Percentiles rank a stretch among this genome's conserved stretches.
phyloP scores from a whole-genome alignment of 2,888 invertebrate genomes.

The Rotaria magnacalcarata region DNA sequence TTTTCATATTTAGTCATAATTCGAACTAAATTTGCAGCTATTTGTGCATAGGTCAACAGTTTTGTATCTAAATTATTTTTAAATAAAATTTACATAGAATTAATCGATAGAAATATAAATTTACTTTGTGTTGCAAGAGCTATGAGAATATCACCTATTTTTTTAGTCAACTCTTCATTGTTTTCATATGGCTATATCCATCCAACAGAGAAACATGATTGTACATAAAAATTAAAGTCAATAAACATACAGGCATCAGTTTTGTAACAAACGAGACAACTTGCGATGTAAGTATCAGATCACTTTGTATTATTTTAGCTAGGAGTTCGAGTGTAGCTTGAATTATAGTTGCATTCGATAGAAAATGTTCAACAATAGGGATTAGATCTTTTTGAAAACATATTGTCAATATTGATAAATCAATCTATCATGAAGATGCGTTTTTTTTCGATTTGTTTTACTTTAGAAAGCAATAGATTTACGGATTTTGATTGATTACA shows the following conservation, averaged over 20 bases:
- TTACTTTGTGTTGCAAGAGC: neutral
- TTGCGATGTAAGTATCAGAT: neutral
- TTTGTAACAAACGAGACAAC: neutral
- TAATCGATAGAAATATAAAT: neutral
- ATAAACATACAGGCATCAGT: constrained; percentile 4
- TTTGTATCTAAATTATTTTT: neutral
- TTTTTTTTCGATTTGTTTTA: neutral
- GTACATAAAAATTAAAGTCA: no score
- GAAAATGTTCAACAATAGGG: constrained; percentile 1
- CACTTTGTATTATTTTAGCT: neutral
- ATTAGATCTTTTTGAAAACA: neutral
- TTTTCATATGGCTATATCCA: neutral
- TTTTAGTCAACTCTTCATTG: neutral
- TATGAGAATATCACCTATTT: neutral
- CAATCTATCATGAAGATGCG: neutral
- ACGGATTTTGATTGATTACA: neutral
- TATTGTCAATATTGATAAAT: neutral
- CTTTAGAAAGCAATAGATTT: neutral
- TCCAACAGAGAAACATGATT: neutral
- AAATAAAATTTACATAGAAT: no score
- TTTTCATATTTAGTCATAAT: neutral
- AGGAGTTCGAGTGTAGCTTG: neutral
- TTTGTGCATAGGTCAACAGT: neutral
- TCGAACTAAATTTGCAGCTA: neutral
- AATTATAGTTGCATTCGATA: neutral